Conservation (phyloP, 2,888 invertebrate species). For the Nymphalis c-album region DNA sequence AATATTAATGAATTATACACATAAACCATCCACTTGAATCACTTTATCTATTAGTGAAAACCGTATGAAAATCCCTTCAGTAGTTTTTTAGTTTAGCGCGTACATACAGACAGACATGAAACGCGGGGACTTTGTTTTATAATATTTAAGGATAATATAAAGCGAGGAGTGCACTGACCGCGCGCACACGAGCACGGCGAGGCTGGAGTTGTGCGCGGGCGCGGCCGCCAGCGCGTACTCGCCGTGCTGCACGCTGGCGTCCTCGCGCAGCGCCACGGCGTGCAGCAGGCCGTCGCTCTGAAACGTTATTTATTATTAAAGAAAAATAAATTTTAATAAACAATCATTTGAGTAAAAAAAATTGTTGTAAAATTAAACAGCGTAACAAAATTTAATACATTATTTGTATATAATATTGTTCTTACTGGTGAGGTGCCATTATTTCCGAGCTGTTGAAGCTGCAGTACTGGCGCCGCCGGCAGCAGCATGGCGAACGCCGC, state of each 20-base stretch:
- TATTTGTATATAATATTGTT: background rate
- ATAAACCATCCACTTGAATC: too few relatives aligned
- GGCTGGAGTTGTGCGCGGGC: constrained; percentile 71
- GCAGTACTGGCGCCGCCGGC: constrained; percentile 87
- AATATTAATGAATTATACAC: too few relatives aligned
- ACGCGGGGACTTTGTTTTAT: too few relatives aligned
- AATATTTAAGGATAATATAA: too few relatives aligned
- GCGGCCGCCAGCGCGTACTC: constrained; percentile 63
- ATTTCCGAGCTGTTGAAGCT: constrained; percentile 55
- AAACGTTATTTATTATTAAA: background rate
- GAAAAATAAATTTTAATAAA: background rate
- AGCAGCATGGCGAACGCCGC: constrained; percentile 88
- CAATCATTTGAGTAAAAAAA: too few relatives aligned
- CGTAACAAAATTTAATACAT: background rate
- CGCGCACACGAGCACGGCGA: constrained; percentile 83
- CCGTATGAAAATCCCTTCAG: too few relatives aligned
- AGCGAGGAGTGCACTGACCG: constrained; percentile 76
- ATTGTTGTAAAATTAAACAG: too few relatives aligned
- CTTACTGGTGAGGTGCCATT: constrained; percentile 53
- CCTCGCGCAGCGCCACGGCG: constrained; percentile 67
- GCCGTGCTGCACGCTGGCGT: constrained; percentile 86
- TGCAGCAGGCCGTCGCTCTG: constrained; percentile 48
- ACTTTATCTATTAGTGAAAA: too few relatives aligned
- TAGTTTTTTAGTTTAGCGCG: too few relatives aligned
- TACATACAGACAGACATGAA: too few relatives aligned